Base-by-base conservation (phyloP, 2,797 vertebrate species). In the Hylomyscus alleni region DNA sequence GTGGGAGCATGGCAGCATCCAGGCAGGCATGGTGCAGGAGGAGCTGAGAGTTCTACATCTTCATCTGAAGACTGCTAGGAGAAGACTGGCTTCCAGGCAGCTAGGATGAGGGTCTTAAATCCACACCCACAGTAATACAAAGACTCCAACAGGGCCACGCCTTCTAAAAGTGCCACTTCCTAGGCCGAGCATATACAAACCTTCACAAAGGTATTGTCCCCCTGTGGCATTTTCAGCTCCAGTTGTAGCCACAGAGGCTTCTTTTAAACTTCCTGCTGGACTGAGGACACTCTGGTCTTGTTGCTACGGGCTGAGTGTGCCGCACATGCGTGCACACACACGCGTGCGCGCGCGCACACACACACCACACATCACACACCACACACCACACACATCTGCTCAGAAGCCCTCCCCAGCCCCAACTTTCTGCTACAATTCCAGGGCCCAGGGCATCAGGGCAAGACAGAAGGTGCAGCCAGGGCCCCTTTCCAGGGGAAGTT, bases 401-500 rank as follows among this genome's bases (percentile, higher is more conserved):
- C 86, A 47, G 34, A 69, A 7, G 15, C 37, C 44, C 31, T 58
- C 13, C 6, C n/a, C 19, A 7, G 26, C 37, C 15, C 72, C 37
- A 67, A 24, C 6, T 12, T 31, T 29, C 34, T 60, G 65, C n/a
- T 95, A 62, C 1, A 31, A 13, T 34, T 76, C 90, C n/a, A 58
- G 75, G 62, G n/a, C 11, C 17, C 47, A 37, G 52, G 67, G 62
- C 2, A 76, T n/a, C 86, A 75, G 88, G n/a, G n/a, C 22, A n/a
- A 81, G 80, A 54, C 67, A n/a, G 91, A 88, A 86, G 95, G 82
- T 52, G 9, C 14, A 34, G 1, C 40, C 62, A 60, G 89, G 75
- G 84, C 75, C 88, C 60, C 0, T 89, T 92, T 80, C 47, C 77
- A 97, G 98, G 98, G 98, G 98, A 98, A 98, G 95, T 0, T 72